Conservation (phyloP, 2,797 vertebrate species). For the Acanthurus tractus region DNA sequence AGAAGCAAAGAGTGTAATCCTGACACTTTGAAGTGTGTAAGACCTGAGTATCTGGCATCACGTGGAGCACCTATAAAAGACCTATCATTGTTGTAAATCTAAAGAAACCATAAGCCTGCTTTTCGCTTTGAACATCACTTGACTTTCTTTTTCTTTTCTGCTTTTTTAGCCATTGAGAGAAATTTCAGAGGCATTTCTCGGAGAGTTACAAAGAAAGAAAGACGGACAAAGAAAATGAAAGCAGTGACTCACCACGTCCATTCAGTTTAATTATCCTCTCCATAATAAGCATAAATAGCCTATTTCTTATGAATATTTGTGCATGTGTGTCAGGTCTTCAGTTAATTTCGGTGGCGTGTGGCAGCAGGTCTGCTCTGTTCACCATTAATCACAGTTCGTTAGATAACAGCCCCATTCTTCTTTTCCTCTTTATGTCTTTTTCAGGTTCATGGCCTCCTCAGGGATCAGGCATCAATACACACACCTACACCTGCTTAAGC, state of each 20-base stretch:
- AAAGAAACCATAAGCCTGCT: slow-evolving; percentile 47
- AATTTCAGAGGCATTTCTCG: slow-evolving; percentile 45
- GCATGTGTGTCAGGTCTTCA: slow-evolving; percentile 26
- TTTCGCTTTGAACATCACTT: slow-evolving; percentile 61
- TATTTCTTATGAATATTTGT: slow-evolving; percentile 40
- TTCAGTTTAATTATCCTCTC: slow-evolving; percentile 47
- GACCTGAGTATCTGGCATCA: slow-evolving; percentile 49
- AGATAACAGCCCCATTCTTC: slow-evolving; percentile 42
- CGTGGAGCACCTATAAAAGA: slow-evolving; percentile 32
- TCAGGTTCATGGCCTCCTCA: slow-evolving; percentile 47
- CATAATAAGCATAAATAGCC: slow-evolving; percentile 52
- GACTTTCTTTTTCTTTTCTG: slow-evolving; percentile 41
- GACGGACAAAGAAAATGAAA: slow-evolving; percentile 13
- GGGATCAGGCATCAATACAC: slow-evolving; percentile 36
- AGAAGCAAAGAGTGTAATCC: slow-evolving; percentile 67
- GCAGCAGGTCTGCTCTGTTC: slow-evolving; percentile 50
- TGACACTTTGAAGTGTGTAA: slow-evolving; percentile 72
- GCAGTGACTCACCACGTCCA: slow-evolving; percentile 43
- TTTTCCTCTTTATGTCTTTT: slow-evolving; percentile 37
- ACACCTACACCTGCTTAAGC: slow-evolving; percentile 66
- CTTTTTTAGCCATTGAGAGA: slow-evolving; percentile 43
- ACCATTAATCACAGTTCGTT: slow-evolving; percentile 46
- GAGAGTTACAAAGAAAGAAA: slow-evolving; percentile 45
- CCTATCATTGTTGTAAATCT: slow-evolving; percentile 61
- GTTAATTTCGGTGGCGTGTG: slow-evolving; percentile 56